A percentile compares a stretch with the other conserved stretches of the same genome.
These are phyloP conservation scores for Adelosebastes latens DNA, from an alignment of 2,797 vertebrate genomes.

Conservation along the genomic window DNA sequence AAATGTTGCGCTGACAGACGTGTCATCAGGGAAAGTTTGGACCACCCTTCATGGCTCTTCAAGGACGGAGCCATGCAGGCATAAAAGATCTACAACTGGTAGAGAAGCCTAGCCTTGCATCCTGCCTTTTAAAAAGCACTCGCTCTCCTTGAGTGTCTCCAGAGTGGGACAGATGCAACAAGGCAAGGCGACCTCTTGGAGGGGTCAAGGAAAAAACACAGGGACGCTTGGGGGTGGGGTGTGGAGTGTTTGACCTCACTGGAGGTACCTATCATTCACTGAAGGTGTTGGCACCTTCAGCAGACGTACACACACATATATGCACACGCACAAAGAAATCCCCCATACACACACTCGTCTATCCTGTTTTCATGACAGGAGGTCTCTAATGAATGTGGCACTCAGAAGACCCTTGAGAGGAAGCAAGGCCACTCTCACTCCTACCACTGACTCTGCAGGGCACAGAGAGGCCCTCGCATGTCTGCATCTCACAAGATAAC, in stretches of 20 bases:
- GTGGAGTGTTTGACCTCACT: slow-evolving; percentile 54
- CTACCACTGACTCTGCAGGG: slow-evolving; percentile 42
- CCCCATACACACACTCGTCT: slow-evolving; percentile 26
- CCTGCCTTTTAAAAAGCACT: slow-evolving; percentile 70
- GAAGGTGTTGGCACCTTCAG: slow-evolving; percentile 67
- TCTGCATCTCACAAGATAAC: slow-evolving; percentile 74
- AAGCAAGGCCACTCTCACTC: slow-evolving; percentile 66
- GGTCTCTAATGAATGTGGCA: slow-evolving; percentile 67
- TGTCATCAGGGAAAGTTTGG: slow-evolving; percentile 54
- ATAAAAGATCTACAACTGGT: slow-evolving; percentile 71
- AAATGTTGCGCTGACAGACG: slow-evolving; percentile 57
- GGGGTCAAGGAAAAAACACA: slow-evolving; percentile 80
- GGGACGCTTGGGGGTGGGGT: slow-evolving; percentile 41
- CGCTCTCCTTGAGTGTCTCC: slow-evolving; percentile 78
- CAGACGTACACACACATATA: slow-evolving; percentile 26
- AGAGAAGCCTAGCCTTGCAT: slow-evolving; percentile 72
- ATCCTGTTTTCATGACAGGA: slow-evolving; percentile 55
- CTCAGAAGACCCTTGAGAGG: slow-evolving; percentile 67
- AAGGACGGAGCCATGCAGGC: slow-evolving; percentile 71
- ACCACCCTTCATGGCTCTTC: slow-evolving; percentile 74
- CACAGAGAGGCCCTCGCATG: slow-evolving; percentile 51
- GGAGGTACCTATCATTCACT: slow-evolving; percentile 70
- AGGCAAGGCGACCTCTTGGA: slow-evolving; percentile 66
- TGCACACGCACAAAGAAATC: slow-evolving; percentile 30
- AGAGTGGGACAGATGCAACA: slow-evolving; percentile 75